Evolutionary conservation across 2,888 invertebrate genomes (phyloP).

Genomic region (Neoitamus cyanurus): DNA sequence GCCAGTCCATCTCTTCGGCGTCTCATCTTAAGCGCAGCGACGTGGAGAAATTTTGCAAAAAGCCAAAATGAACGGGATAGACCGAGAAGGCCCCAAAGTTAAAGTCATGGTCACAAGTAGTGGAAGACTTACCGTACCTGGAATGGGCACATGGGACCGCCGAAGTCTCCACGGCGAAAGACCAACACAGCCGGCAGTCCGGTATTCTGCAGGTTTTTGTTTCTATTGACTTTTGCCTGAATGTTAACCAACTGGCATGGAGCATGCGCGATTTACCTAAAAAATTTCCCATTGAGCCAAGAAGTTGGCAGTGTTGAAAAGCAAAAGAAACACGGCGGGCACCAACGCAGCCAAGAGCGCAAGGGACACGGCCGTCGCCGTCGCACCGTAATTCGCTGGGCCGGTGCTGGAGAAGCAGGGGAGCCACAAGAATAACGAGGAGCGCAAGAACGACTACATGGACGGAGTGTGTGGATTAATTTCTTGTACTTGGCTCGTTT

Average conservation of each 20-base stretch:
- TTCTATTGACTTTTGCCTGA: conserved; percentile 37
- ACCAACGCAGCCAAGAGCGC: not conserved
- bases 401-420: conserved; percentile 19
- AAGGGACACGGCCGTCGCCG: not conserved
- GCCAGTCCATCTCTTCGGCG: conserved; percentile 8
- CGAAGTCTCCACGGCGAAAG: not conserved
- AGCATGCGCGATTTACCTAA: conserved; percentile 38
- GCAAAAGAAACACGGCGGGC: conserved; percentile 22
- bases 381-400: not conserved
- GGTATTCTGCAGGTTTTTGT: conserved; percentile 31
- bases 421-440: conserved; percentile 15
- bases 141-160: conserved; percentile 35
- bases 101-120: conserved; percentile 30
- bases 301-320: conserved; percentile 14
- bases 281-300: conserved; percentile 31
- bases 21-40: conserved; percentile 8
- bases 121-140: conserved; percentile 17
- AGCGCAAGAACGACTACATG: conserved; percentile 35
- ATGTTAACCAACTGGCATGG: conserved; percentile 9
- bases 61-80: conserved; percentile 30
- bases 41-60: conserved; percentile 44
- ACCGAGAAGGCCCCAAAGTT: conserved; percentile 9
- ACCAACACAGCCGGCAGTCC: not conserved
- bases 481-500: conserved; percentile 52
- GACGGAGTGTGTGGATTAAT: conserved; percentile 50